Base-by-base conservation (phyloP, 2,113 vertebrate species). In the Podiceps cristatus region DNA sequence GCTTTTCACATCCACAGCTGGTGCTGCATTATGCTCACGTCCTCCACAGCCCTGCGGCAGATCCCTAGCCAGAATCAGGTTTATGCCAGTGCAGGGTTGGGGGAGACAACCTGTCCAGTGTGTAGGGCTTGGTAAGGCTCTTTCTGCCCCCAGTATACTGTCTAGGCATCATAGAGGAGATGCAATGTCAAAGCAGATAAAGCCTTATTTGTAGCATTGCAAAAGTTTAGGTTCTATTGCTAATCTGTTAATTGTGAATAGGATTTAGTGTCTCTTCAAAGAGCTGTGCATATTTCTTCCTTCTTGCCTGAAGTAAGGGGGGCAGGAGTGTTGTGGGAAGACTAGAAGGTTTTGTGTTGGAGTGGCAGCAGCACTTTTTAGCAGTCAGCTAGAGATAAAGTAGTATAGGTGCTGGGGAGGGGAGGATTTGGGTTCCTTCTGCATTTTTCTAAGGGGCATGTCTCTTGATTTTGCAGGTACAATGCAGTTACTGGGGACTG, bases 401-500 rank as follows among this genome's bases (percentile, higher is more conserved):
- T 81, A 64, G 31, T 14, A n/a, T 18, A 42, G 31, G 17, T 5
- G 2, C 16, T 89, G 73, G 28, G 25, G 49, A 33, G 52, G 16
- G 63, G 33, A 76, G 27, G 24, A 45, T 81, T 93, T 75, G 45
- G 27, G 8, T 68, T 91, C 45, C 27, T 27, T 86, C 29, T 64
- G 35, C 37, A 5, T 93, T 82, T 55, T 74, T 73, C 47, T 86
- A 73, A 68, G 73, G 66, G 23, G 37, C 2, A 1, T 5, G 29
- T 56, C 11, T 67, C 64, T 69, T 90, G 18, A 49, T 93, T 83
- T 82, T 96, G 25, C 85, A 99, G 99, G 96, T 99, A 99, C 98
- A 99, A 99, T 23, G 99, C 99, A 9, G 97, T 99, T 96, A 99
- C 98, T 23, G 98, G 98, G 16, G 97, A 98, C 58, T 99, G 99